Evolutionary conservation across 2,888 invertebrate species (phyloP).

Genomic region (Drosophila sordidapex): DNA sequence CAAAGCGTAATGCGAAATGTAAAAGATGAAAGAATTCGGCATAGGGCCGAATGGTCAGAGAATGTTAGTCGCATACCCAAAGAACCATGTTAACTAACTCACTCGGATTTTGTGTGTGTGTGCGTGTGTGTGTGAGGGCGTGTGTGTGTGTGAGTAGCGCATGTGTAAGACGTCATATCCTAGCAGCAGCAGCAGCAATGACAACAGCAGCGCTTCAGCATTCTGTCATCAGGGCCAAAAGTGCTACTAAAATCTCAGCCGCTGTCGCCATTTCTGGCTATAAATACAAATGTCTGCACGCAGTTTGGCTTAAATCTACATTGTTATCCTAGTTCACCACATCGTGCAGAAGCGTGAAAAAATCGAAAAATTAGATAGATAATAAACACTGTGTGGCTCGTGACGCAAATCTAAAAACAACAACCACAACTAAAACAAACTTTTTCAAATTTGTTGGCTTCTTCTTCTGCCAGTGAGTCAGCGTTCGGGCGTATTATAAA

Average conservation of each 20-base stretch:
- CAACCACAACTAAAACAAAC: conserved; percentile 8
- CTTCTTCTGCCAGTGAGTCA: conserved; percentile 55
- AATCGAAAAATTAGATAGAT: conserved; percentile 36
- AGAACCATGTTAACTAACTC: conserved; percentile 30
- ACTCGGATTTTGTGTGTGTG: conserved; percentile 1
- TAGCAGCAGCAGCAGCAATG: conserved; percentile 21
- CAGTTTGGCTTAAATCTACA: conserved; percentile 81
- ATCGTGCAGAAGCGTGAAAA: conserved; percentile 52
- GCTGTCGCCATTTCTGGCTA: conserved; percentile 72
- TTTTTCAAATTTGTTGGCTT: background rate
- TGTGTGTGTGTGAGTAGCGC: conserved; percentile 57
- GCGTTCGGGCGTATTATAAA: conserved; percentile 47
- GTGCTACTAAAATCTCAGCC: conserved; percentile 72
- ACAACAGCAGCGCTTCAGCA: conserved; percentile 21
- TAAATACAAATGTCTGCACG: conserved; percentile 83
- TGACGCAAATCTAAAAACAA: conserved; percentile 60
- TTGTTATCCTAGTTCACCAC: conserved; percentile 81
- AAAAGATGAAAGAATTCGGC: conserved; percentile 62
- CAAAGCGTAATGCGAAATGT: conserved; percentile 24
- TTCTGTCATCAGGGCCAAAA: conserved; percentile 61
- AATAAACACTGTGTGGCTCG: conserved; percentile 36
- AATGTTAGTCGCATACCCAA: conserved; percentile 19
- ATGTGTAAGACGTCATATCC: conserved; percentile 70
- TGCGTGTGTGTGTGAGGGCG: background rate
- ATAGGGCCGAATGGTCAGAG: conserved; percentile 60